Conservation (phyloP, 2,113 vertebrate genomes). For the Semicossyphus pulcher region DNA sequence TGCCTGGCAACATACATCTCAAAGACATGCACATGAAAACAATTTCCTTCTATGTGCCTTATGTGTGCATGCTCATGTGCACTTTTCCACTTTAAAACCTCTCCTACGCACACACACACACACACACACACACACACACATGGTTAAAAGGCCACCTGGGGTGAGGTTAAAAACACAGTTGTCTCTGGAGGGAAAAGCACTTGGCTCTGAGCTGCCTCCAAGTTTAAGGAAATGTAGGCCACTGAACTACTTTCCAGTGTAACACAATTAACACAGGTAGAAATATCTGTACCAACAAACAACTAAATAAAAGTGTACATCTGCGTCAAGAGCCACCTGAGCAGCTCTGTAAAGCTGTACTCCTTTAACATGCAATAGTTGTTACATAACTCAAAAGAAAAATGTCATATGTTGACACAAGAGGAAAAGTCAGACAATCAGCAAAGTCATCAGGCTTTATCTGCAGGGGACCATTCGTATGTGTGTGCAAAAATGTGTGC, state of each 20-base stretch:
- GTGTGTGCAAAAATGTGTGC: not conserved
- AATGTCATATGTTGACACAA: not conserved
- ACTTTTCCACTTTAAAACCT: not conserved
- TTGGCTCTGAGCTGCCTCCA: conserved; percentile 27
- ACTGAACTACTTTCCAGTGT: conserved; percentile 5
- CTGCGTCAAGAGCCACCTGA: not conserved
- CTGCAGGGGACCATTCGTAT: not conserved
- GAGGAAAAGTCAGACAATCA: not conserved
- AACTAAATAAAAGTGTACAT: not conserved
- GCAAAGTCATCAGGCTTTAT: not conserved
- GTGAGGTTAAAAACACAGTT: conserved; percentile 42
- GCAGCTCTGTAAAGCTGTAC: not conserved
- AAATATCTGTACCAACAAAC: not conserved
- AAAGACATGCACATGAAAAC: not conserved
- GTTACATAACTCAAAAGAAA: not conserved
- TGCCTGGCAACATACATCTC: conserved; percentile 5
- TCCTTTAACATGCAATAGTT: not conserved
- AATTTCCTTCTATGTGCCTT: not conserved
- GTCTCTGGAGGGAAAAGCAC: conserved; percentile 42
- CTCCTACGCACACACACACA: not conserved
- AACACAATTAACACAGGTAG: too few relatives aligned
- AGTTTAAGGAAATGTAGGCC: conserved; percentile 40
- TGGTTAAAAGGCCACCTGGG: conserved; percentile 40
- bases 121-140: conserved; percentile 1
- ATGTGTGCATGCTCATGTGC: not conserved